These are phyloP conservation scores for Meiosimyza platycephala DNA, from an alignment of 2,888 invertebrate genomes.

Conservation along the genomic window DNA sequence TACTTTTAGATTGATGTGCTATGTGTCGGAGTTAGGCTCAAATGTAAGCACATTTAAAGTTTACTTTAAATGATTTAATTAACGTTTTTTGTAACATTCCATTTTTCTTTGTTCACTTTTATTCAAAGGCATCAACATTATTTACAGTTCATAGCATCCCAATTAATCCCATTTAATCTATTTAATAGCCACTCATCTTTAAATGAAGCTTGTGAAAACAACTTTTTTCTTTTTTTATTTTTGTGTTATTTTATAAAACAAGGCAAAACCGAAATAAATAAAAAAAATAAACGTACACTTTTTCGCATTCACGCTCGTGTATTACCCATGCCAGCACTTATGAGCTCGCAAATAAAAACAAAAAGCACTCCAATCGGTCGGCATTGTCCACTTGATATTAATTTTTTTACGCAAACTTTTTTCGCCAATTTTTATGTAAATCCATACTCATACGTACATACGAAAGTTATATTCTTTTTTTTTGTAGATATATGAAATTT, in stretches of 20 bases:
- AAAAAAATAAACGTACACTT: slow-evolving; percentile 2
- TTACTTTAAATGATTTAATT: too few relatives aligned
- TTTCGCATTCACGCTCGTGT: not conserved
- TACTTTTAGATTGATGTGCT: too few relatives aligned
- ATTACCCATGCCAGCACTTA: not conserved
- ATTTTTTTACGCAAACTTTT: not conserved
- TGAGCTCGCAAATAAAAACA: not conserved
- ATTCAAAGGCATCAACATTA: slow-evolving; percentile 31
- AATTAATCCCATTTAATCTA: slow-evolving; percentile 43
- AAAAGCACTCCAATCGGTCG: slow-evolving; percentile 7
- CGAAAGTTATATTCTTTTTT: too few relatives aligned
- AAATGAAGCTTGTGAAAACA: slow-evolving; percentile 37
- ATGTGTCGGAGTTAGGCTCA: too few relatives aligned
- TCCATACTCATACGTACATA: not conserved
- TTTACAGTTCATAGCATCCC: slow-evolving; percentile 39
- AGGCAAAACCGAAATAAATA: not conserved
- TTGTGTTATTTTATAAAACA: not conserved
- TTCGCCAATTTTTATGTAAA: not conserved
- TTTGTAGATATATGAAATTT: too few relatives aligned
- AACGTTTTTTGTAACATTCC: too few relatives aligned
- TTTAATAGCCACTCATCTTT: slow-evolving; percentile 43
- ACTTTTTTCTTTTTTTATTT: not conserved
- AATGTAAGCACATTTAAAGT: too few relatives aligned
- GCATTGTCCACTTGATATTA: slow-evolving; percentile 29
- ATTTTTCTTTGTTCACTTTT: too few relatives aligned